Evolutionary conservation across 2,113 vertebrate genomes (phyloP).

Genomic region (Phainopepla nitens): DNA sequence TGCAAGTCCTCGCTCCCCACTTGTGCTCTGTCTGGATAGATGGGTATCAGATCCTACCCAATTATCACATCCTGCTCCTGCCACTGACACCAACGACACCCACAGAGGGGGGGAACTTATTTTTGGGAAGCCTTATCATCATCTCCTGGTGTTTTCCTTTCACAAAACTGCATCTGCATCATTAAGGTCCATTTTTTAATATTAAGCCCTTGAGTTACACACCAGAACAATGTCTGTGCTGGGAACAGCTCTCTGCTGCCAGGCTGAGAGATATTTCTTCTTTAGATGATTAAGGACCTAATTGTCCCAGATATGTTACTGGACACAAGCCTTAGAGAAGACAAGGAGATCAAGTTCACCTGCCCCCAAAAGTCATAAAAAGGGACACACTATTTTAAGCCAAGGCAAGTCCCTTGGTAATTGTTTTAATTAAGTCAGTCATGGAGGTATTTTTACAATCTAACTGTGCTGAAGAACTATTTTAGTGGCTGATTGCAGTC

Average conservation of each 20-base stretch:
- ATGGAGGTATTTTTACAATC: not conserved
- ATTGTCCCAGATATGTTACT: not conserved
- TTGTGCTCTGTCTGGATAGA: not conserved
- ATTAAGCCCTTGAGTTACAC: not conserved
- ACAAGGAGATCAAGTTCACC: not conserved
- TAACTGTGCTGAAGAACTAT: not conserved
- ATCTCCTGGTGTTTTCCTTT: not conserved
- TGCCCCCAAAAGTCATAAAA: not conserved
- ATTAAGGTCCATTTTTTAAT: not conserved
- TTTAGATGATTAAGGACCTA: not conserved
- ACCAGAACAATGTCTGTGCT: not conserved
- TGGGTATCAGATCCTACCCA: not conserved
- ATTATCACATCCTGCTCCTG: not conserved
- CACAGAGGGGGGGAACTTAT: no score
- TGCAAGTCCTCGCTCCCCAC: not conserved
- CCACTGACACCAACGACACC: not conserved
- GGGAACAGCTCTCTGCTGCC: not conserved
- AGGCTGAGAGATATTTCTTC: not conserved
- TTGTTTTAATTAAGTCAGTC: not conserved
- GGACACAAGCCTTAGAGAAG: not conserved
- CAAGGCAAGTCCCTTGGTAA: not conserved
- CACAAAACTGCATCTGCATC: not conserved
- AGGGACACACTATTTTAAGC: not conserved
- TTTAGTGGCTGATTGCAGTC: not conserved
- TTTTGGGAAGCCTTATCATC: not conserved